Evolutionary conservation across 1,140 invertebrate species (phyloP), one percentile per base, ranked within the genome.

Genomic region (Panagrolaimus sp.): DNA sequence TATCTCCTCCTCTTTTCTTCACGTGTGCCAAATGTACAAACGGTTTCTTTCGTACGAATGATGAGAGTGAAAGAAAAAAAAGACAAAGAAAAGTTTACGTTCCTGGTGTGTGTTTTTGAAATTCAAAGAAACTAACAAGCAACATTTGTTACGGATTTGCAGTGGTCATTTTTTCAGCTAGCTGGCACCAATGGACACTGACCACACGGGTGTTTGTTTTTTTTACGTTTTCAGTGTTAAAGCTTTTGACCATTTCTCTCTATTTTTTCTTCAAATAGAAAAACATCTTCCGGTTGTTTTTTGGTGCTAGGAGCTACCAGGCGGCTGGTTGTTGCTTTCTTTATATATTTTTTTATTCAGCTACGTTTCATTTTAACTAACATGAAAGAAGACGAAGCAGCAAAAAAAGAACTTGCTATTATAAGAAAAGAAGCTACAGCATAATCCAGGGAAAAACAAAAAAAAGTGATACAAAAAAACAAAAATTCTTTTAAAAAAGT

Each of bases 251-350:
- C 31, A 38, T 38, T 38, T 7, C 31, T 7, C 7, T 38, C 31
- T 38, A 4, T 38, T 38, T 38, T 7, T 38, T 38, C 31, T 38
- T 38, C 31, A 38, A 38, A 38, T 27, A 57, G 20, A 57, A 57
- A 57, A 57, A 57, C 51, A 57, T 27, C 51, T 57, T 57, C 51
- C 51, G 51, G 51, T 27, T 27, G 27, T 20, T 57, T 57, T 57
- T 57, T 57, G 51, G 51, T 57, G 51, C 51, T 57, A 57, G 51
- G 51, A 57, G 51, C 51, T 57, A 27, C 51, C 51, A 57, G 27
- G 51, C 51, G 51, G 27, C 51, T 38, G 31, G 31, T 7, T 38
- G 7, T 38, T 38, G 31, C 31, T 38, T 38, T 38, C 31, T 38
- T 38, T 38, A 38, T 38, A n/a, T n/a, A n/a, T 38, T 38, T 38